Percentiles rank a stretch among this genome's conserved stretches.
phyloP scores from a whole-genome alignment of 2,113 vertebrate species.

The Camelus dromedarius region DNA sequence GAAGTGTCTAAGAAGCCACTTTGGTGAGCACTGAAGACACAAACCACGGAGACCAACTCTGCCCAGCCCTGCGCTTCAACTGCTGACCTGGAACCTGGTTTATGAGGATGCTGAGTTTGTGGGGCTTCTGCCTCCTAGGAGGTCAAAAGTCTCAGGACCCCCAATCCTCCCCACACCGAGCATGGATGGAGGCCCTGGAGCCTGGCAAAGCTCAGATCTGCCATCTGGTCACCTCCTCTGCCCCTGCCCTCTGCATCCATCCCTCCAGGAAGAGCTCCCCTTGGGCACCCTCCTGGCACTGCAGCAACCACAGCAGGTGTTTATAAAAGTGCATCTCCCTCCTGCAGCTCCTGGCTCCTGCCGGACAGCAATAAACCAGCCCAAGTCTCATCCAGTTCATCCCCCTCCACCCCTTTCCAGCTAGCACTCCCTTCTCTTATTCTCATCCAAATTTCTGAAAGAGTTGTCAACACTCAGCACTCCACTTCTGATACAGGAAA shows the following conservation, averaged over 20 bases:
- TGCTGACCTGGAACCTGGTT: not conserved
- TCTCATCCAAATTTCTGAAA: not conserved
- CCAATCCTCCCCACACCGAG: not conserved
- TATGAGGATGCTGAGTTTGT: not conserved
- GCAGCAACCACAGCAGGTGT: not conserved
- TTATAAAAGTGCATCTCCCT: not conserved
- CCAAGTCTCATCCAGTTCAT: not conserved
- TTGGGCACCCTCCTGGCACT: too few relatives aligned
- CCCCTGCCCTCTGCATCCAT: not conserved
- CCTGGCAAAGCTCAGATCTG: not conserved
- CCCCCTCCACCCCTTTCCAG: not conserved
- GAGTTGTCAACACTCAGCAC: not conserved
- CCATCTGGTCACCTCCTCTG: too few relatives aligned
- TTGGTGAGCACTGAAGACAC: not conserved
- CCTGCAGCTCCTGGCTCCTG: not conserved
- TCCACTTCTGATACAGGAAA: not conserved
- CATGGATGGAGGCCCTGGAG: not conserved
- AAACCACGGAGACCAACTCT: not conserved
- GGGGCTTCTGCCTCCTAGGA: not conserved
- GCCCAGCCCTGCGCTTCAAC: not conserved
- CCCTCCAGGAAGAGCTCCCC: not conserved
- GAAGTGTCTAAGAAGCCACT: not conserved
- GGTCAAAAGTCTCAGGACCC: not conserved
- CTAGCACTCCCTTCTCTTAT: not conserved
- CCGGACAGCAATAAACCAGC: not conserved